Conservation (phyloP, 2,888 invertebrate genomes). For the Trichogramma evanescens region DNA sequence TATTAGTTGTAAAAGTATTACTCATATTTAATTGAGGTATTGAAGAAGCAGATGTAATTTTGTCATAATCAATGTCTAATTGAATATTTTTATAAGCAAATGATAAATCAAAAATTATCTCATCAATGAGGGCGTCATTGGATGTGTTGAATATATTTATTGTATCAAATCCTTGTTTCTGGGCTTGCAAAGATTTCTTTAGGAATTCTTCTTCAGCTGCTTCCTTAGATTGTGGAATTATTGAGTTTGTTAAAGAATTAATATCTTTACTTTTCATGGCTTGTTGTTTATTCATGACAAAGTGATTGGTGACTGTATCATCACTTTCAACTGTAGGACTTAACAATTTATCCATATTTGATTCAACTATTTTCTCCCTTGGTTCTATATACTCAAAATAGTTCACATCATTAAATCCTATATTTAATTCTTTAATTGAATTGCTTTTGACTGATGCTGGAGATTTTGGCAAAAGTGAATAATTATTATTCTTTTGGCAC, state of each 20-base stretch:
- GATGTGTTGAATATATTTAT: constrained; percentile 19
- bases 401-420: constrained; percentile 15
- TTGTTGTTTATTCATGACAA: too few species aligned
- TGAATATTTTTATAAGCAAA: constrained; percentile 7
- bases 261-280: too few species aligned
- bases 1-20: constrained; percentile 7
- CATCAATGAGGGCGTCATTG: constrained; percentile 18
- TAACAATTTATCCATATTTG: constrained; percentile 19
- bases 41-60: not conserved
- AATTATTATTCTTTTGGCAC: too few species aligned
- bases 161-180: constrained; percentile 10
- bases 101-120: constrained; percentile 12
- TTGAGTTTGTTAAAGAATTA: not conserved
- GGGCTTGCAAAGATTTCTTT: constrained; percentile 12
- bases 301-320: not conserved
- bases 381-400: constrained; percentile 21
- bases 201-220: constrained; percentile 16
- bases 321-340: constrained; percentile 14
- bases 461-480: too few species aligned
- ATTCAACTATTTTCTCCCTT: constrained; percentile 20
- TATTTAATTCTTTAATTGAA: constrained; percentile 3
- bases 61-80: constrained; percentile 7
- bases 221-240: constrained; percentile 5
- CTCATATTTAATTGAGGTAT: not conserved
- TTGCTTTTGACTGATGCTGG: not conserved